phyloP scores from a whole-genome alignment of 2,797 vertebrate genomes.

The Antennarius maculatus region DNA sequence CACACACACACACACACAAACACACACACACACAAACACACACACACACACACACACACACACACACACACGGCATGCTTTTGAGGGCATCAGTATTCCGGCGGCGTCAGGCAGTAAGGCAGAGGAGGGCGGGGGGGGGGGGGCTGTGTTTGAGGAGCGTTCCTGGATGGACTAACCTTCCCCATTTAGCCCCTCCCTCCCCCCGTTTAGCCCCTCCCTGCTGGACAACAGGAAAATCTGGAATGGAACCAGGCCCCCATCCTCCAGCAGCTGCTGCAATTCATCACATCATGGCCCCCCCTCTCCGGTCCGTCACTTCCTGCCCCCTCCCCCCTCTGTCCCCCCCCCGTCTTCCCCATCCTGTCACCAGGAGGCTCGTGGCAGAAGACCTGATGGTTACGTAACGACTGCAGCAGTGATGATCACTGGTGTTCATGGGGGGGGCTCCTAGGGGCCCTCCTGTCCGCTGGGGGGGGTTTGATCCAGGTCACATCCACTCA shows the following conservation, averaged over 20 bases:
- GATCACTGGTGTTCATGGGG: conserved; percentile 6
- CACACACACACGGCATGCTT: conserved; percentile 1
- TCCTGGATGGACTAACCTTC: conserved; percentile 46
- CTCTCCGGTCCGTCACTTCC: conserved; percentile 30
- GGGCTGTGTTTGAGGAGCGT: conserved; percentile 56
- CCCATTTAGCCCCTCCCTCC: conserved; percentile 32
- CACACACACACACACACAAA: conserved; percentile 4
- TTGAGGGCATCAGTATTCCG: conserved; percentile 70
- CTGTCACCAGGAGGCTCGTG: conserved; percentile 75
- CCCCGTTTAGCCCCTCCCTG: conserved; percentile 18
- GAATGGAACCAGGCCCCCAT: conserved; percentile 41
- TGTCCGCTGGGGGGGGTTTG: neutral
- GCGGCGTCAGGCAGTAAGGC: conserved; percentile 52
- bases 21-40: neutral
- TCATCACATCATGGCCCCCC: conserved; percentile 57
- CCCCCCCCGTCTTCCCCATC: conserved; percentile 51
- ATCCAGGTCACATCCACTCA: conserved; percentile 9
- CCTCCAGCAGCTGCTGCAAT: conserved; percentile 46
- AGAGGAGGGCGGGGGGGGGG: conserved; percentile 39
- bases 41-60: neutral
- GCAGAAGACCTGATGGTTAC: conserved; percentile 70
- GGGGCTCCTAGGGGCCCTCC: no score
- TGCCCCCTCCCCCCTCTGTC: conserved; percentile 35
- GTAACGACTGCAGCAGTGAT: conserved; percentile 77
- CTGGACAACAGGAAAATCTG: conserved; percentile 44